Base-by-base conservation (phyloP, 2,888 invertebrate genomes). In the Ophion slaviceki region DNA sequence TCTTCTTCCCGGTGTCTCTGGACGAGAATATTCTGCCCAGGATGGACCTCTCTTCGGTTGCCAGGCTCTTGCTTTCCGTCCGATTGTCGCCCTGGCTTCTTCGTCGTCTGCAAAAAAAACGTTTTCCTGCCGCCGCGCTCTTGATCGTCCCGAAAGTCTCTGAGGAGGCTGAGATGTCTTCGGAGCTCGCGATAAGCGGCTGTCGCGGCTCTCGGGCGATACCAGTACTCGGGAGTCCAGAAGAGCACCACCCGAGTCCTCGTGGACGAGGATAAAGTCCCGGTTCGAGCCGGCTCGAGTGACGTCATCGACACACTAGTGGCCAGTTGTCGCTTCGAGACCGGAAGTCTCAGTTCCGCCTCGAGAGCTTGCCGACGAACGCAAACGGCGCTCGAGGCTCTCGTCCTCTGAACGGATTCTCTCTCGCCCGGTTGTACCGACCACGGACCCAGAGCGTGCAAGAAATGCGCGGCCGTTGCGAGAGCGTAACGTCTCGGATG, bases 221-320 rank as follows among this genome's bases (percentile, higher is more conserved):
- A 95, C 95, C 95, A 95, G 88, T 95, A 95, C 57, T 95, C 95
- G 0, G 95, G 95, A 0, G 95, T 95, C 95, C 95, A 95, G 88
- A 95, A 95, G 5, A 95, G 91, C 24, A 95, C 90, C 0, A 94
- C 92, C 0, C 94, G 94, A 36, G 92, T 91, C 86, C 88, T 89
- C 2, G 88, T 86, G 4, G 88, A 76, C 0, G 89, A 75, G 0
- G 87, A 87, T 17, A 86, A 67, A 5, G 86, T 81, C 0, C 87
- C 89, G 28, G 85, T 84, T 24, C 77, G 88, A 8, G 79, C 88
- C 4, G 88, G 85, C 6, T 88, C 89, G 68, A 95, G 88, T n/a
- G 92, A 91, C 40, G 94, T 94, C 86, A 93, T 93, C 2, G 95
- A 95, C 11, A 95, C 91, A 24, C 95, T 94, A 5, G 95, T 90